Base-by-base conservation (phyloP, 2,797 vertebrate genomes). In the Sphaeramia orbicularis region DNA sequence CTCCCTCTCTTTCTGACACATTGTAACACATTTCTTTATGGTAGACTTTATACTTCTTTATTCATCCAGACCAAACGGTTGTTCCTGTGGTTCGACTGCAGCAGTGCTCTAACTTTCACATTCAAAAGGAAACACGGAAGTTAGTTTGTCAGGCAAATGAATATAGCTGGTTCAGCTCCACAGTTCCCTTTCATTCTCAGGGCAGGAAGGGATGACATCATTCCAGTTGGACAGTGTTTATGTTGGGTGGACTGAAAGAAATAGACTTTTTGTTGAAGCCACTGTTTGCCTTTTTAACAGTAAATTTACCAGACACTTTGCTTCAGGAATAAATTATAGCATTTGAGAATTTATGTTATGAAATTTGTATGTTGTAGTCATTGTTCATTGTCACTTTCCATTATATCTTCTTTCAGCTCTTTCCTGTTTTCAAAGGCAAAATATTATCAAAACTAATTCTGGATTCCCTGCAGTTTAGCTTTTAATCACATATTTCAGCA, bases 111-210 rank as follows among this genome's bases (percentile, higher is more conserved):
- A 12, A 68, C 75, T 72, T 64, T 76, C 40, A 7, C 50, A 49
- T 74, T 80, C 61, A 79, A 65, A 77, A 45, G 32, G 82, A 66
- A 78, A 84, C 66, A 7, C 10, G 47, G 76, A 82, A 81, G 82
- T 85, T 75, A 43, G 67, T 88, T 84, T 85, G 82, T 71, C 67
- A 71, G 79, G 64, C 76, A 86, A 71, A 89, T 86, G 54, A 80
- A 48, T 77, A 10, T 15, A 24, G 74, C 59, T 19, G 71, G 10
- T 71, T 35, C 27, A 13, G 58, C 13, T 10, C 18, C 52, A 51
- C 81, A 42, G 4, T 64, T 78, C 24, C 61, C 62, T 65, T 85
- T 80, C 61, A 70, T 58, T 32, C 54, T 41, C 43, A 5, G 59
- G 10, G 18, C 57, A 66, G 73, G 69, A 80, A 68, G 55, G 6